Evolutionary conservation across 2,797 vertebrate genomes (phyloP), one percentile per base, ranked within the genome.

Genomic region (Anguilla marmorata): DNA sequence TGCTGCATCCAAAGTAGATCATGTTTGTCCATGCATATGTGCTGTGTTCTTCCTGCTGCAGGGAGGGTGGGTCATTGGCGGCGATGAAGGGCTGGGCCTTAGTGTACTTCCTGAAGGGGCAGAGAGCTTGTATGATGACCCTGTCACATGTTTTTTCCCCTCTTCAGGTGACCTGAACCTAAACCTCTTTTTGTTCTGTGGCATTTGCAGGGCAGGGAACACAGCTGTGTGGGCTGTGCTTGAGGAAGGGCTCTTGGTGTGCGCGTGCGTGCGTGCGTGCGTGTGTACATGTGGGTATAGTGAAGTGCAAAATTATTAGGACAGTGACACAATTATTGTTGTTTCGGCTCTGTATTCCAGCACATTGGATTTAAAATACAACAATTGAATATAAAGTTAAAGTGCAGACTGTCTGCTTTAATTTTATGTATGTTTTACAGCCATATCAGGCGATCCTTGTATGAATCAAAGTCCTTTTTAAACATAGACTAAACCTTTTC

Each of bases 91-190:
- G 79, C 5, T 45, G 79, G 33, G 79, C 58, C 79, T 21, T 58
- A 41, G 52, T 58, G 52, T 82, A 82, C 79, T 82, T 82, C 69
- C 74, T 48, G 45, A 50, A 50, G 16, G 58, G 76, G 56, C 58
- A 48, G 80, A 54, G 80, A 33, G 63, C 80, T 84, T 45, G 66
- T 50, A 87, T 66, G 11, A 45, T 84, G 87, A 84, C 80, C 82
- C 66, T 87, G 80, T 87, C 45, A 52, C 50, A 58, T 63, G n/a
- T 82, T 82, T 87, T 87, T 87, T 72, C 60, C 82, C 82, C 58
- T 69, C 41, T 45, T 45, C 41, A 45, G 41, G 41, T 45, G 41
- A 45, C 41, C 3, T 45, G 41, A 45, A 45, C 41, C 41, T 45
- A 45, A 45, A 45, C 41, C 41, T 45, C 80, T 87, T 72, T 87